phyloP scores from a whole-genome alignment of 2,888 invertebrate species.

The Conomelus anceps region DNA sequence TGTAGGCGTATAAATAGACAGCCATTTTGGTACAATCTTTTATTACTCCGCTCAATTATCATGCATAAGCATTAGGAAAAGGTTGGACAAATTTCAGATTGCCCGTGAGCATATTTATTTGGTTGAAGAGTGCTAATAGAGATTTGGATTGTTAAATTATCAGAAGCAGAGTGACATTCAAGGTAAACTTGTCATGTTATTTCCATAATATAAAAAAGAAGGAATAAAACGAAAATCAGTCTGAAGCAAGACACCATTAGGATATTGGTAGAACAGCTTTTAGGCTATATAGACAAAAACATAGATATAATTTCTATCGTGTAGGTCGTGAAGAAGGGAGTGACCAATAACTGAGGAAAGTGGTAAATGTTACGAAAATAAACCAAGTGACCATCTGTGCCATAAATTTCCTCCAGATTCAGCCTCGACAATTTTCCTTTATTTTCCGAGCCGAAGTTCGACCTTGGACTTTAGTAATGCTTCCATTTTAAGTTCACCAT shows the following conservation, averaged over 20 bases:
- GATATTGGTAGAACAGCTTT: neutral
- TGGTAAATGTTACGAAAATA: neutral
- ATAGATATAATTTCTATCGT: neutral
- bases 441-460: neutral
- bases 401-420: neutral
- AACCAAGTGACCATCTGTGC: neutral
- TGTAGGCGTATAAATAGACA: neutral
- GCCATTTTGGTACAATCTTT: neutral
- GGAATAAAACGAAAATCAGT: neutral
- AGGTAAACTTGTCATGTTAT: neutral
- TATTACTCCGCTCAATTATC: neutral
- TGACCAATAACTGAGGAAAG: neutral
- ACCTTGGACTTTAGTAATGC: neutral
- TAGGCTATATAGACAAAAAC: neutral
- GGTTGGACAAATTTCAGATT: neutral
- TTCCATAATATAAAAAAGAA: neutral
- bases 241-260: neutral
- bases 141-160: neutral
- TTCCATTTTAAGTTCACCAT: neutral
- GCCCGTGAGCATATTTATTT: neutral
- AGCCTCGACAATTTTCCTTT: neutral
- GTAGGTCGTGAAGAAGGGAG: neutral
- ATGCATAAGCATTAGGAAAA: neutral
- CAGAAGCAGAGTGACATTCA: neutral
- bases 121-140: neutral